Evolutionary conservation across 2,113 vertebrate genomes (phyloP), one percentile per base, ranked within the genome.

Genomic region (Copsychus sechellarum): DNA sequence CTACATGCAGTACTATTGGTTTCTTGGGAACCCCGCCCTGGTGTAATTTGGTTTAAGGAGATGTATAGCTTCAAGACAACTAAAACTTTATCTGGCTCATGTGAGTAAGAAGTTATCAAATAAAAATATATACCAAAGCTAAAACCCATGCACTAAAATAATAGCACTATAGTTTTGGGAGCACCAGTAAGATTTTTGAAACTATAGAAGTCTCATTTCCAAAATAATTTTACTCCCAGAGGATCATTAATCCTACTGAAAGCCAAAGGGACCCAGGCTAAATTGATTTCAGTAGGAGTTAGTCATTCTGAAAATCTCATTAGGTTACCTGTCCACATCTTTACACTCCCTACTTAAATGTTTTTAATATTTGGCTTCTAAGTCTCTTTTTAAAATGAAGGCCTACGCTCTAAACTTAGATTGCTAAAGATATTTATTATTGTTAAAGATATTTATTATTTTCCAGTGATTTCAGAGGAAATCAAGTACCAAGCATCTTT

Each of bases 221-320:
- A 70, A 72, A 91, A 21, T 3, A 86, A n/a, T 90, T 87, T 95
- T 94, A 51, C 31, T 85, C 69, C n/a, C 21, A 50, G 50, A 72
- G 26, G 5, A 76, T 79, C 50, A 77, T 95, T 80, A 95, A 85
- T 88, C 64, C 67, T 66, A 40, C 26, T 85, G 90, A 94, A 96
- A 91, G 54, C 61, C 78, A 73, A 93, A 73, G 22, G 42, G 33
- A 62, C 71, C 66, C 66, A 86, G n/a, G 14, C 16, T 82, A 82
- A 74, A 88, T 86, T 88, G 70, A 82, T 93, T 92, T 92, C 79
- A 72, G 74, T 70, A 42, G 62, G 88, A 95, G 90, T 83, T 77
- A 92, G 42, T 93, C n/a, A 92, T 90, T 90, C 73, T 73, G 62
- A 94, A 95, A 97, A 93, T 93, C 90, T 95, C 90, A 86, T 97